A percentile compares a stretch with the other conserved stretches of the same genome.
These are phyloP conservation scores for Littorina saxatilis DNA, from an alignment of 1,140 invertebrate genomes.

Conservation along the genomic window DNA sequence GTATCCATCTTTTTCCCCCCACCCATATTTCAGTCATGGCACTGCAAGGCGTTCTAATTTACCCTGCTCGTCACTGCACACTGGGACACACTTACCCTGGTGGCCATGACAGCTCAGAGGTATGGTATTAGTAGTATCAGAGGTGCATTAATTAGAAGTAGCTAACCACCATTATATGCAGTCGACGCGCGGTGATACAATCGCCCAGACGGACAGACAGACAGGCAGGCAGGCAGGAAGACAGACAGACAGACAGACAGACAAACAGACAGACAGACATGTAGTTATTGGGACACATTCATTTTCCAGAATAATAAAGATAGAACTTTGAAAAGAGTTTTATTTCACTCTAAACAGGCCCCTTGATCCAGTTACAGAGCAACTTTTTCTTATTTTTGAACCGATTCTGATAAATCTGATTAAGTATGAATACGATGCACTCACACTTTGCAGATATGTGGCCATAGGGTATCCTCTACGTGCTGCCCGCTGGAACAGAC, in stretches of 20 bases:
- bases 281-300: no score
- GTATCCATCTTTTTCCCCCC: no score
- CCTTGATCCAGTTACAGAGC: not conserved
- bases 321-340: no score
- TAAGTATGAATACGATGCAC: not conserved
- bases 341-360: no score
- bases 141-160: no score
- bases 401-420: not conserved
- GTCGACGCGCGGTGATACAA: no score
- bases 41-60: not conserved
- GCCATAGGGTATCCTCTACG: not conserved
- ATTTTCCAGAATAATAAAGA: no score
- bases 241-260: no score
- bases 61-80: not conserved
- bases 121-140: not conserved
- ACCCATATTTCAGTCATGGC: no score
- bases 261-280: no score
- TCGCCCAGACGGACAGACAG: no score
- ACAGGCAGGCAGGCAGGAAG: no score
- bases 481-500: not conserved
- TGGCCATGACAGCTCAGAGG: not conserved
- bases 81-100: not conserved
- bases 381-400: not conserved
- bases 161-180: not conserved
- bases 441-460: not conserved